Evolutionary conservation across 2,113 vertebrate genomes (phyloP).

Genomic region (Phrynosoma blainvillii): DNA sequence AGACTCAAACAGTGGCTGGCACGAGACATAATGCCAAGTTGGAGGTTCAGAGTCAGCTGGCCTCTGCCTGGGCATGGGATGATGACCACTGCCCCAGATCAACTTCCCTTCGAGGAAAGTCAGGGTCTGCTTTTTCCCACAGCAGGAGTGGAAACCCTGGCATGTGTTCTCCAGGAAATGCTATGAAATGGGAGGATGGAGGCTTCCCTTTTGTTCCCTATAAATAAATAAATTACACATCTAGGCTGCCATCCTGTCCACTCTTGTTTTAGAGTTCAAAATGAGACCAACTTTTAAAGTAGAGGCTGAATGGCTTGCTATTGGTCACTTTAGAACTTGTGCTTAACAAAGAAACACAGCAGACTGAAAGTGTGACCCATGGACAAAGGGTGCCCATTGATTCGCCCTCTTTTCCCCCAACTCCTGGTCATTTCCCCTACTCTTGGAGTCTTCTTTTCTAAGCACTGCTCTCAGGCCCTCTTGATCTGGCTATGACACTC

Average conservation of each 20-base stretch:
- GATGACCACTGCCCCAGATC: not conserved
- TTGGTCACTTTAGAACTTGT: not conserved
- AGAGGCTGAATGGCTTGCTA: not conserved
- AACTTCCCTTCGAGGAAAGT: not conserved
- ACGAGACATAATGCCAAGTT: not conserved
- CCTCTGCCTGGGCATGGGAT: not conserved
- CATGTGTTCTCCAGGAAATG: not conserved
- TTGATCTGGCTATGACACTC: no score
- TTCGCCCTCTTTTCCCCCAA: no score
- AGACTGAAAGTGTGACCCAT: fast-evolving
- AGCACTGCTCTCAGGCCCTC: not conserved
- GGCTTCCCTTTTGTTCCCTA: not conserved
- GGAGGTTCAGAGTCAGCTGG: no score
- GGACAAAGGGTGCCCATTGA: fast-evolving
- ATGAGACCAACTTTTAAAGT: no score
- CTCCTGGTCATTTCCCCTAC: no score
- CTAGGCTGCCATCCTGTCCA: not conserved
- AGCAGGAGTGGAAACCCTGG: no score
- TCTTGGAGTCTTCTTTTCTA: no score
- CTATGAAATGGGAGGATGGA: no score
- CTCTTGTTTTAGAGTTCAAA: not conserved
- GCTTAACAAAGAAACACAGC: not conserved
- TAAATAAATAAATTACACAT: slow-evolving; percentile 34
- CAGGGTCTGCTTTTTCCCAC: not conserved
- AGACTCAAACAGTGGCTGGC: not conserved